Conservation (phyloP, 2,888 invertebrate species). For the Ophion obscuratus region DNA sequence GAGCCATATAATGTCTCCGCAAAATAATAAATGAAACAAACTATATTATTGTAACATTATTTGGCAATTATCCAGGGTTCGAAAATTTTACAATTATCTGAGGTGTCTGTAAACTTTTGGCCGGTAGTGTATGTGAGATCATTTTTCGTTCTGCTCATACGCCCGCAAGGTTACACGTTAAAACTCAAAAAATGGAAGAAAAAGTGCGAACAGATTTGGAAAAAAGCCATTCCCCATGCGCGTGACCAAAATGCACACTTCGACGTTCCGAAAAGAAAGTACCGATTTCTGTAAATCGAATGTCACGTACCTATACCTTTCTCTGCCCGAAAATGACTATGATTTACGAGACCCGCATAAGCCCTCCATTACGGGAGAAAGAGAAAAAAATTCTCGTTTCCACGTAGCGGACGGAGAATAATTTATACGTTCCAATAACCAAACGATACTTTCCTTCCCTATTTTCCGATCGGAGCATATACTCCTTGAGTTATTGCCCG, state of each 20-base stretch:
- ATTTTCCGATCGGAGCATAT: constrained; percentile 10
- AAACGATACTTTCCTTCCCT: constrained; percentile 27
- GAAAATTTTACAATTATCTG: too few relatives aligned
- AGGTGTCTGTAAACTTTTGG: too few relatives aligned
- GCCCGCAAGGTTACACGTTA: too few relatives aligned
- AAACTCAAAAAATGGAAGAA: background rate
- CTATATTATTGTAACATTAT: too few relatives aligned
- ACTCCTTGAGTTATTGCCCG: constrained; percentile 35
- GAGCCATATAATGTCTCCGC: too few relatives aligned
- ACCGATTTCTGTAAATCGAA: constrained; percentile 5
- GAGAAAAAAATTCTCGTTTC: constrained; percentile 18
- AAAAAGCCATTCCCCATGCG: too few relatives aligned
- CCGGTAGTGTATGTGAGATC: too few relatives aligned
- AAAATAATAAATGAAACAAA: too few relatives aligned
- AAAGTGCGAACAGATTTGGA: too few relatives aligned
- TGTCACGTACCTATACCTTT: background rate
- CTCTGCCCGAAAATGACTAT: background rate
- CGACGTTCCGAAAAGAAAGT: background rate
- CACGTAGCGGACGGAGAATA: constrained; percentile 2
- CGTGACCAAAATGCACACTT: background rate
- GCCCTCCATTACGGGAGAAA: background rate
- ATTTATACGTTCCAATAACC: constrained; percentile 39
- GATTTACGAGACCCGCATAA: background rate
- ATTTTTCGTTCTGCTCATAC: too few relatives aligned
- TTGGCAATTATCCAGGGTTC: too few relatives aligned